These are phyloP conservation scores for Pluvialis apricaria DNA, from an alignment of 2,113 vertebrate genomes.

Conservation along the genomic window DNA sequence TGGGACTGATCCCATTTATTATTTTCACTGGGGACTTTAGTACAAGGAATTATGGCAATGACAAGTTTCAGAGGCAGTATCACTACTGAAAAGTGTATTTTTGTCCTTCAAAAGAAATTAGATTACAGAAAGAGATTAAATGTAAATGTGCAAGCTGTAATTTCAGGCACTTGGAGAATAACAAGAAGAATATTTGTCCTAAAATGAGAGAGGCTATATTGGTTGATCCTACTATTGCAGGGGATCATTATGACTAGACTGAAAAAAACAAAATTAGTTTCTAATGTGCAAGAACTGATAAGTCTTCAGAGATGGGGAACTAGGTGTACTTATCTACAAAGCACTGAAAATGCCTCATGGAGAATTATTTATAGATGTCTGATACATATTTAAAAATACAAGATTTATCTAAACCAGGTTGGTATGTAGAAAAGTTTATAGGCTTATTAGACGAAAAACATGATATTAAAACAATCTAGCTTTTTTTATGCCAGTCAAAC, in stretches of 20 bases:
- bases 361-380: not conserved
- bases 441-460: not conserved
- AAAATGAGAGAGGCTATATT: not conserved
- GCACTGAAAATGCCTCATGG: not conserved
- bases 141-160: not conserved
- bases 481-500: not conserved
- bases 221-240: not conserved
- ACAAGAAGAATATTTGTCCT: not conserved
- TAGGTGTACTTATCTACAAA: not conserved
- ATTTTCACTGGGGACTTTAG: not conserved
- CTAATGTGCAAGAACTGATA: not conserved
- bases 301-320: not conserved
- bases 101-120: not conserved
- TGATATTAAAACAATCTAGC: not conserved
- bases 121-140: not conserved
- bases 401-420: not conserved
- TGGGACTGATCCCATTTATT: not conserved
- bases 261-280: not conserved
- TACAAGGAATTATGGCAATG: not conserved
- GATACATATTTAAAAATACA: not conserved
- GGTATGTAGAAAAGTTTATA: not conserved
- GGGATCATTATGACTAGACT: not conserved
- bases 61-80: not conserved
- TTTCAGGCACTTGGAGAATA: not conserved
- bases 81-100: not conserved